Conservation (phyloP, 2,888 invertebrate species). For the Spodoptera picta region DNA sequence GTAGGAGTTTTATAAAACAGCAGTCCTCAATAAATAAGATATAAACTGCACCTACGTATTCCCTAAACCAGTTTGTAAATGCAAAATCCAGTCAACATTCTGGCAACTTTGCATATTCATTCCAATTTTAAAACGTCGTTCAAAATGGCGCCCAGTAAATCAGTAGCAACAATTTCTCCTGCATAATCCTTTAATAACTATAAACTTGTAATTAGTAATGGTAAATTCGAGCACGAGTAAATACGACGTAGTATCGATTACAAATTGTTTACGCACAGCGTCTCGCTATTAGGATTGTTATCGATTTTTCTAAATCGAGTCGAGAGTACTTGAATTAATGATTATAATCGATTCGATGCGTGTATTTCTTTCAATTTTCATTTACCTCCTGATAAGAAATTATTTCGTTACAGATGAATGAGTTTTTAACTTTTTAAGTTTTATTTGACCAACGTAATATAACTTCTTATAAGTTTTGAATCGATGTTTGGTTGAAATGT, state of each 20-base stretch:
- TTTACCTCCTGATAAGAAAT: conserved; percentile 40
- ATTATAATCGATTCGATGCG: conserved; percentile 75
- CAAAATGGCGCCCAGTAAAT: conserved; percentile 84
- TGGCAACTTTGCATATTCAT: conserved; percentile 65
- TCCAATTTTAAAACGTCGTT: conserved; percentile 83
- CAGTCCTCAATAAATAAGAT: too few relatives aligned
- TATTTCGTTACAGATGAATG: conserved; percentile 13
- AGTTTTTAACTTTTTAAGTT: conserved; percentile 11
- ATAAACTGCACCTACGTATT: conserved; percentile 3
- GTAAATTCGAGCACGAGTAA: conserved; percentile 71
- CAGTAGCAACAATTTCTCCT: conserved; percentile 82
- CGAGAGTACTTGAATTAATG: conserved; percentile 62
- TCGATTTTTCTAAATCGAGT: conserved; percentile 59
- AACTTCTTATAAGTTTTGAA: conserved; percentile 2
- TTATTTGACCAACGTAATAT: neutral
- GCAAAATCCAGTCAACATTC: conserved; percentile 14
- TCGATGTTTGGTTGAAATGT: too few relatives aligned
- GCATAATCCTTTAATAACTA: conserved; percentile 81
- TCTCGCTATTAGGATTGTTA: conserved; percentile 63
- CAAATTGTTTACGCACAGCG: conserved; percentile 78
- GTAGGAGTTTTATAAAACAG: too few relatives aligned
- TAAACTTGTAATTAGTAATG: conserved; percentile 84
- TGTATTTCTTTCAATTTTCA: conserved; percentile 50
- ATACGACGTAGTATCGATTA: conserved; percentile 68
- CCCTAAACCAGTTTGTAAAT: conserved; percentile 29